phyloP scores from a whole-genome alignment of 2,888 invertebrate genomes.

The Hydroisotoma schaefferi region DNA sequence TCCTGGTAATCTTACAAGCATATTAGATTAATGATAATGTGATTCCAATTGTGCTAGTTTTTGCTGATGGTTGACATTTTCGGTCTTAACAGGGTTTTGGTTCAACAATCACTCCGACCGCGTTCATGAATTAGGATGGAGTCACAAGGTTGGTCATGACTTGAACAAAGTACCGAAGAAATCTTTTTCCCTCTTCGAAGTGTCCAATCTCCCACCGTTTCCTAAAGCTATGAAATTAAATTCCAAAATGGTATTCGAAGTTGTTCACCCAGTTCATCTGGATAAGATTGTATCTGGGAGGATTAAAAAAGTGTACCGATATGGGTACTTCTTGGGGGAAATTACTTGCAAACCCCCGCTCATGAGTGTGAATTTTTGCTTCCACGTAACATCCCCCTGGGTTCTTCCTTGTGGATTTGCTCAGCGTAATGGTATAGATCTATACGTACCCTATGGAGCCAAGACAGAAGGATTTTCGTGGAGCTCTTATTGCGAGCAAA shows the following conservation, averaged over 20 bases:
- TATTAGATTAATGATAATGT: neutral
- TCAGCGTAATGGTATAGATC: constrained; percentile 16
- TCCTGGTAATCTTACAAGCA: constrained; percentile 19
- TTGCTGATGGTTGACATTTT: neutral
- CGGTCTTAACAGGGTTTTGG: constrained; percentile 22
- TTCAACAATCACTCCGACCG: constrained; percentile 24
- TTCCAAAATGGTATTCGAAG: constrained; percentile 28
- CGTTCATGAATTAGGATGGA: constrained; percentile 36
- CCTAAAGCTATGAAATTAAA: constrained; percentile 12
- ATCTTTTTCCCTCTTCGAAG: neutral
- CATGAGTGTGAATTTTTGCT: constrained; percentile 7
- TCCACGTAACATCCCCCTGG: constrained; percentile 33
- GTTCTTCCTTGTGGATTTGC: constrained; percentile 34
- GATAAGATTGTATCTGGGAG: constrained; percentile 17
- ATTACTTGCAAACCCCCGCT: constrained; percentile 1
- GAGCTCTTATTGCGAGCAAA: constrained; percentile 12
- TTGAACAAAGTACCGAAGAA: constrained; percentile 13
- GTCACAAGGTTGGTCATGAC: constrained; percentile 23
- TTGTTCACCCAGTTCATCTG: constrained; percentile 25
- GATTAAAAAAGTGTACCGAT: constrained; percentile 15
- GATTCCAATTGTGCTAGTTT: neutral
- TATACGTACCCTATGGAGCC: constrained; percentile 18
- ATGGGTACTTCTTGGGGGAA: constrained; percentile 26
- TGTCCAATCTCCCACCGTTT: constrained; percentile 2
- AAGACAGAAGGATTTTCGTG: constrained; percentile 15